Conservation (phyloP, 2,888 invertebrate genomes). For the Drosophila lutescens region DNA sequence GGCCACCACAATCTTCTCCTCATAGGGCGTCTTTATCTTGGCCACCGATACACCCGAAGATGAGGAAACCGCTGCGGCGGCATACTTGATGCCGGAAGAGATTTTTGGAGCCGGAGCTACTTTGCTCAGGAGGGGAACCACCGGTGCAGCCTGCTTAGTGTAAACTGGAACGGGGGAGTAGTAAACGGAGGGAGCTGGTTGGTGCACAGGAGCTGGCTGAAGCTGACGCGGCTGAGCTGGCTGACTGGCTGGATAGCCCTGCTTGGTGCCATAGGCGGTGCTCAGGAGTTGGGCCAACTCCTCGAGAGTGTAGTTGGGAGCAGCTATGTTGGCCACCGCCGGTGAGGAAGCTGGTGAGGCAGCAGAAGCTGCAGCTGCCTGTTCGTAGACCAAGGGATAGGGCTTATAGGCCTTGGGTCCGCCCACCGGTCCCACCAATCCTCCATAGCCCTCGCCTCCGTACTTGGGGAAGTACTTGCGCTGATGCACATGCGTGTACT, state of each 20-base stretch:
- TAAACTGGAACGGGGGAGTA: slow-evolving; percentile 51
- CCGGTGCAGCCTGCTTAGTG: slow-evolving; percentile 18
- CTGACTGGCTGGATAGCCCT: slow-evolving; percentile 41
- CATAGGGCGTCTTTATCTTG: slow-evolving; percentile 61
- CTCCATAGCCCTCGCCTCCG: slow-evolving; percentile 22
- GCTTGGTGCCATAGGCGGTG: slow-evolving; percentile 57
- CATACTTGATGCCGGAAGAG: slow-evolving; percentile 30
- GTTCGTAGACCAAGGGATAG: slow-evolving; percentile 54
- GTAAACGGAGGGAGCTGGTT: slow-evolving; percentile 19
- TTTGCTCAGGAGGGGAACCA: slow-evolving; percentile 30
- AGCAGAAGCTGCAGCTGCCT: slow-evolving; percentile 13
- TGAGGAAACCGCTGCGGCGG: slow-evolving; percentile 47
- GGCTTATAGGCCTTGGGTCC: slow-evolving; percentile 42
- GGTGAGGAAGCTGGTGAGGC: slow-evolving; percentile 36
- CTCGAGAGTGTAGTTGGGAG: slow-evolving; percentile 69
- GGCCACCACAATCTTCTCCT: slow-evolving; percentile 55
- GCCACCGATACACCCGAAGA: slow-evolving; percentile 49
- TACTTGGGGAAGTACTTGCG: slow-evolving; percentile 65
- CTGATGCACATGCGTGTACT: slow-evolving; percentile 71
- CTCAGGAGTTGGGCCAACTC: slow-evolving; percentile 65
- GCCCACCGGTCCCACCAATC: slow-evolving; percentile 13
- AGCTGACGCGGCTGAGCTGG: slow-evolving; percentile 26
- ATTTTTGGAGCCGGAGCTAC: slow-evolving; percentile 15
- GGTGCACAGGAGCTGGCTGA: slow-evolving; percentile 33
- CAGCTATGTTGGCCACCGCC: slow-evolving; percentile 52